Percentiles rank a stretch among this genome's conserved stretches.
Evolutionary conservation across 1,140 invertebrate genomes (phyloP).

Genomic region (Neomicropteryx cornuta): DNA sequence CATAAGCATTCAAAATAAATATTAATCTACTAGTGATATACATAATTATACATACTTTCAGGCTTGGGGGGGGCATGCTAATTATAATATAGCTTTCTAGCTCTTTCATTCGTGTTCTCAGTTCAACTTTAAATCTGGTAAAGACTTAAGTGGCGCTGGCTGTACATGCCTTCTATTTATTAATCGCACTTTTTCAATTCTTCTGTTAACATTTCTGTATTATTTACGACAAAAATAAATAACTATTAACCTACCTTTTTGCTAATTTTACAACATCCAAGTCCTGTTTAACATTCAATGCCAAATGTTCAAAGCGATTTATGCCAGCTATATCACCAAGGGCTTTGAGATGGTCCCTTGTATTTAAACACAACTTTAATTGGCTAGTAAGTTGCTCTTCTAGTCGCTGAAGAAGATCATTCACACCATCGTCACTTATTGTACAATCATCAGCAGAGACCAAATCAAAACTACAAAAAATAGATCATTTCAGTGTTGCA

Average conservation of each 20-base stretch:
- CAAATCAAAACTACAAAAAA: slow-evolving; percentile 50
- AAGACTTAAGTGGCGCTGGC: too few relatives aligned
- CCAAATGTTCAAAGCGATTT: slow-evolving; percentile 82
- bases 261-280: slow-evolving; percentile 74
- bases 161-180: too few relatives aligned
- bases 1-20: not conserved
- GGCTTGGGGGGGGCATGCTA: too few relatives aligned
- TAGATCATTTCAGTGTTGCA: slow-evolving; percentile 7
- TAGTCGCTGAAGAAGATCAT: slow-evolving; percentile 44
- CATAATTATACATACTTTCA: too few relatives aligned
- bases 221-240: too few relatives aligned
- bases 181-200: too few relatives aligned
- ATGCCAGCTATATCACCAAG: slow-evolving; percentile 86
- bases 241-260: slow-evolving; percentile 33
- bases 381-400: slow-evolving; percentile 79
- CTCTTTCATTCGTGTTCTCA: too few relatives aligned
- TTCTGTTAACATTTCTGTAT: too few relatives aligned
- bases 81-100: too few relatives aligned
- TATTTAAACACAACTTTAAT: slow-evolving; percentile 71
- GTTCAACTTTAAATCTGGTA: too few relatives aligned
- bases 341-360: slow-evolving; percentile 81
- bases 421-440: slow-evolving; percentile 41
- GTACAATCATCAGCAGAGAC: slow-evolving; percentile 59
- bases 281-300: slow-evolving; percentile 75
- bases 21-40: too few relatives aligned